Evolutionary conservation across 2,113 vertebrate genomes (phyloP).

Genomic region (Geococcyx californianus): DNA sequence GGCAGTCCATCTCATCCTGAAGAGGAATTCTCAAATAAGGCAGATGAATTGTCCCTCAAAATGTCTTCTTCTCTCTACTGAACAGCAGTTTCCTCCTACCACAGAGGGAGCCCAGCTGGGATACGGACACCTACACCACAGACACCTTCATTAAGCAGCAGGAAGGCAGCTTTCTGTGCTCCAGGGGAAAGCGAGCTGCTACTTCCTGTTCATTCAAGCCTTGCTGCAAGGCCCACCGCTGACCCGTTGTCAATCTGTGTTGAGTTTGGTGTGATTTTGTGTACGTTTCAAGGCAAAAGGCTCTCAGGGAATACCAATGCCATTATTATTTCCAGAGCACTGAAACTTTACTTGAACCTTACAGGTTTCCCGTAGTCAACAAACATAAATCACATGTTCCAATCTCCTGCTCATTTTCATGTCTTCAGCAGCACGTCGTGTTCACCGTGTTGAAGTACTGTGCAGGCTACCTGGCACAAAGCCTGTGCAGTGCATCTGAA

Average conservation of each 20-base stretch:
- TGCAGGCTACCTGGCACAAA: not conserved
- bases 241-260: not conserved
- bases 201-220: not conserved
- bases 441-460: not conserved
- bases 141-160: not conserved
- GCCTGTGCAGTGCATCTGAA: not conserved
- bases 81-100: no score
- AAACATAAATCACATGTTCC: not conserved
- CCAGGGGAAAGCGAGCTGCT: not conserved
- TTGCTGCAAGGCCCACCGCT: not conserved
- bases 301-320: not conserved
- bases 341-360: not conserved
- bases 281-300: not conserved
- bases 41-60: not conserved
- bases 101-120: not conserved
- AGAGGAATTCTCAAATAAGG: not conserved
- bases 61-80: not conserved
- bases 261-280: not conserved
- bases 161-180: not conserved
- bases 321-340: not conserved
- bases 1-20: not conserved
- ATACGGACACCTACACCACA: not conserved
- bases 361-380: not conserved
- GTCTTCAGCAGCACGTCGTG: rapidly evolving
- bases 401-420: not conserved